Evolutionary conservation across 2,113 vertebrate species (phyloP), one percentile per base, ranked within the genome.

Genomic region (Guaruba guarouba): DNA sequence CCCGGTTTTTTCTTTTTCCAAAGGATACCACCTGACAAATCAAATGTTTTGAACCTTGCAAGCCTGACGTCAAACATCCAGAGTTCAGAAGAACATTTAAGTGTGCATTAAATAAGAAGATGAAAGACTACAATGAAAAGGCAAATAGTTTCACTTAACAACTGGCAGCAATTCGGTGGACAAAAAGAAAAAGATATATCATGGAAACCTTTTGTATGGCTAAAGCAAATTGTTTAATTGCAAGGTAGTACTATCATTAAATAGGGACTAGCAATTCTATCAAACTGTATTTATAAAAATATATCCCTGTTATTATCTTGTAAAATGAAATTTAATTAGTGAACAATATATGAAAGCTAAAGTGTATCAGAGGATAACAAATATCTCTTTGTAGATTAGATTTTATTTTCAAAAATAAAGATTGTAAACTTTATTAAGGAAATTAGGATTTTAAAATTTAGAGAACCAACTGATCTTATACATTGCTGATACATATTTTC

Each of bases 201-300:
- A 78, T 3, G 11, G 55, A 92, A 86, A 88, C 18, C 12, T 83
- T 90, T 84, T 68, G 24, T 49, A 76, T 49, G 39, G 24, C 39
- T 92, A 93, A 96, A 95, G 46, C 20, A 93, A 93, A 83, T 48
- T 81, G 33, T 84, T 95, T 91, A 86, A 94, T 75, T 94, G 48
- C 41, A 89, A 92, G 35, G 27, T 84, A 90, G 79, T 62, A 63
- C 27, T 73, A 62, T 29, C 39, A 76, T 82, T 93, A 86, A 67
- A 82, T 63, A 54, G 16, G 35, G 41, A 82, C 29, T 52, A 94
- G 33, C 35, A 90, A 95, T 84, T 88, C 88, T 49, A 91, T 67
- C 24, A 81, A 88, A 63, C 25, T 64, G 31, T 44, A 83, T 77
- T 86, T 41, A 74, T 81, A 90, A 90, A 91, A 85, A 73, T 46